Conservation (phyloP, 2,113 vertebrate species). For the Sylvilagus bachmani region DNA sequence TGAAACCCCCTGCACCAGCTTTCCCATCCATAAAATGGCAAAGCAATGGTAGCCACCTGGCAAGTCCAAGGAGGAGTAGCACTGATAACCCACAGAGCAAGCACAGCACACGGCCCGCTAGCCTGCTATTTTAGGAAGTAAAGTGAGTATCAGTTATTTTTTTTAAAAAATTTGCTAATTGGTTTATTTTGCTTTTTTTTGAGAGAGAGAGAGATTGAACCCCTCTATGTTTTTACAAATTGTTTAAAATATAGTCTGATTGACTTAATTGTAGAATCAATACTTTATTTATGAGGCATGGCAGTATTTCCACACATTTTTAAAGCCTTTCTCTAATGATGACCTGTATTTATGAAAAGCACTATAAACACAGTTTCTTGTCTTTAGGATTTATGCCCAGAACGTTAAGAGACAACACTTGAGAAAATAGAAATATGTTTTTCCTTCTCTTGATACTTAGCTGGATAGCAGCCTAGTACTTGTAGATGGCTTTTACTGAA, state of each 20-base stretch:
- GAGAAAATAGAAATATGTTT: not conserved
- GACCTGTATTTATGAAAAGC: not conserved
- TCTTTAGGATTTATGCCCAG: conserved; percentile 16
- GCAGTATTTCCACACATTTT: not conserved
- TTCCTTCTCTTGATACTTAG: conserved; percentile 28
- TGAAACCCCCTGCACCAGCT: not conserved
- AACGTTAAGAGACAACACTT: conserved; percentile 4
- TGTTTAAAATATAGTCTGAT: conserved; percentile 42
- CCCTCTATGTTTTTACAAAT: conserved; percentile 22
- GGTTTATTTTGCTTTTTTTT: not conserved
- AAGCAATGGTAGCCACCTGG: not conserved
- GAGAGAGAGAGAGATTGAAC: not conserved
- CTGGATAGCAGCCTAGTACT: not conserved
- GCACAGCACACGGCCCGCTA: not conserved
- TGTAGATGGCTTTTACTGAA: not conserved
- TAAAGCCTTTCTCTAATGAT: conserved; percentile 17
- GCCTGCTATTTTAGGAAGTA: not conserved
- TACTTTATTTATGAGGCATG: not conserved
- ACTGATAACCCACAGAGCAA: not conserved
- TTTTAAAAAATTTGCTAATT: not conserved
- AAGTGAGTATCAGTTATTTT: not conserved
- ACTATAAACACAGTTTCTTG: conserved; percentile 9
- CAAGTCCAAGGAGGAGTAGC: not conserved
- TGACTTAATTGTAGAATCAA: conserved; percentile 17
- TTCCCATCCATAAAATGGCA: not conserved